Evolutionary conservation across 1,140 invertebrate genomes (phyloP).

Genomic region (Drosophila trapezifrons): DNA sequence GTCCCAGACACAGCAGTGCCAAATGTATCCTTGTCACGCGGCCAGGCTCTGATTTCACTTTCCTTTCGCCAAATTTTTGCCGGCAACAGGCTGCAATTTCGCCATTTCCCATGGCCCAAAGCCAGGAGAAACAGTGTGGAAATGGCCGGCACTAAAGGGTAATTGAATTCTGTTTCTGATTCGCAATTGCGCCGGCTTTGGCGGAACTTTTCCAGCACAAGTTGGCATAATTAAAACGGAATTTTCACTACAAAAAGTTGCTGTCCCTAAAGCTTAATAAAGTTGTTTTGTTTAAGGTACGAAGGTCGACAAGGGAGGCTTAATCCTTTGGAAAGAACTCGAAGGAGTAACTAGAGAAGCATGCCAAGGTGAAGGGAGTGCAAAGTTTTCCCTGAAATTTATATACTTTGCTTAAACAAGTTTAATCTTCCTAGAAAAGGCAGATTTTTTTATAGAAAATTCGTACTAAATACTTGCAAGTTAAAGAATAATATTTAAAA

Average conservation of each 20-base stretch:
- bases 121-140: conserved; percentile 15
- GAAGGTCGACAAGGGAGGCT: background rate
- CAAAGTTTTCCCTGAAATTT: background rate
- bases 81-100: conserved; percentile 47
- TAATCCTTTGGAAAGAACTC: background rate
- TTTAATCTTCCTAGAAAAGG: background rate
- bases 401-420: background rate
- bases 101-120: conserved; percentile 25
- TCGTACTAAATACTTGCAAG: background rate
- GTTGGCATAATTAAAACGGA: conserved; percentile 24
- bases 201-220: background rate
- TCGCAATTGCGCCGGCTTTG: conserved; percentile 2
- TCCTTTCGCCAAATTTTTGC: background rate
- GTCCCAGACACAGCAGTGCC: conserved; percentile 6
- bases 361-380: background rate
- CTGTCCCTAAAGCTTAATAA: background rate
- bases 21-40: conserved; percentile 65
- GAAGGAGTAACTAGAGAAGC: background rate
- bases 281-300: conserved; percentile 5
- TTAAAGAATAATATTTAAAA: background rate
- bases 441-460: too few species aligned
- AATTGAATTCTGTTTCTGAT: conserved; percentile 43
- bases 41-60: conserved; percentile 51
- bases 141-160: conserved; percentile 15
- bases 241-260: background rate